Evolutionary conservation across 2,888 invertebrate species (phyloP), one percentile per base, ranked within the genome.

Genomic region (Drosophila anomelani): DNA sequence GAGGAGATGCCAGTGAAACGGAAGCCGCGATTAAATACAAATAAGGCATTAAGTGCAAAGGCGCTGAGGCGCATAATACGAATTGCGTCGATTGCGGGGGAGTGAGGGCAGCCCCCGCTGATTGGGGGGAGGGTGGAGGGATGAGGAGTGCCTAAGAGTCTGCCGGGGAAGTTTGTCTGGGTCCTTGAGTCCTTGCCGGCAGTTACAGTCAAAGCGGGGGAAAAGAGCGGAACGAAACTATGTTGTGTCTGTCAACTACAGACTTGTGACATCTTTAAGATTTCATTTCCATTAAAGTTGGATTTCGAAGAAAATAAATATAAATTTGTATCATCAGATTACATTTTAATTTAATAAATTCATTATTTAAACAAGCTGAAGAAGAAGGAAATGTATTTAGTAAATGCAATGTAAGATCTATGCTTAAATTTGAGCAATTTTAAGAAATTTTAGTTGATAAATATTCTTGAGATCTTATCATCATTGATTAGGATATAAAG

Each of bases 1-100:
- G 34, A 36, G 43, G 47, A 56, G 64, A 64, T 80, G 85, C 88
- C 88, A 83, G 80, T 83, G 88, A 88, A 85, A 81, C 66, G 86
- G 77, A 85, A 85, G 89, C 82, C 85, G 82, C 85, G 85, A 89
- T 86, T 86, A 89, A 89, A 89, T 86, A 89, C 89, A 89, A 89
- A 89, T 89, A 86, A 89, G 85, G 80, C 85, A 87, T 85, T 85
- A 89, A 86, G 89, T 84, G 79, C 77, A 75, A 79, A 80, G 79
- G 85, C 87, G 85, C 89, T 90, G 90, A 78, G 75, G 87, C 90
- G 83, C 77, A 87, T 85, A 89, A 88, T 88, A 88, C 83, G 90
- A 88, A 90, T 90, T 87, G 83, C 80, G 85, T 77, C 77, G 89
- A 90, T 81, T 90, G 87, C 57, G 54, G 58, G 55, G 49, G 62